These are phyloP conservation scores for Hippoglossus stenolepis DNA, from an alignment of 2,113 vertebrate genomes.

Conservation along the genomic window DNA sequence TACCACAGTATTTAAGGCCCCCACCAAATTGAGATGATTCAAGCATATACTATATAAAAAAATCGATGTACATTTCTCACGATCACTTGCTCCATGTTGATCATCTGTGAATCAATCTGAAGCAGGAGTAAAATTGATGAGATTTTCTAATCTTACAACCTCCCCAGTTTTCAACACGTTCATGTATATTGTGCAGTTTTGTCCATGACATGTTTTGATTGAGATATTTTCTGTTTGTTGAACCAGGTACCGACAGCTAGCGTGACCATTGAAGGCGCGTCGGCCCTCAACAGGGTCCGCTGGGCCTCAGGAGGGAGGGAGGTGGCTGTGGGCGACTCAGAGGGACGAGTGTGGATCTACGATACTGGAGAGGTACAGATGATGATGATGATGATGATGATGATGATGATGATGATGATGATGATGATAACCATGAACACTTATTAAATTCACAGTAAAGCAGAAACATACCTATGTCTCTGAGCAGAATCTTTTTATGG, in stretches of 20 bases:
- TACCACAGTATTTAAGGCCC: too few species aligned
- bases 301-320: slow-evolving; percentile 96
- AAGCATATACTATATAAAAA: too few species aligned
- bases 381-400: too few species aligned
- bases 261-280: slow-evolving; percentile 93
- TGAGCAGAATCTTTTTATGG: too few species aligned
- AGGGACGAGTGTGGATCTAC: slow-evolving; percentile 97
- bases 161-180: not conserved
- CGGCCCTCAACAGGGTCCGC: slow-evolving; percentile 94
- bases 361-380: slow-evolving; percentile 94
- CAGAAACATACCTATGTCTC: too few species aligned
- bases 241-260: slow-evolving; percentile 95
- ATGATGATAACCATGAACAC: not conserved
- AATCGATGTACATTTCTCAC: too few species aligned
- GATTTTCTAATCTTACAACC: too few species aligned
- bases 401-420: not conserved
- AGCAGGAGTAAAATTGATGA: too few species aligned
- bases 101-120: too few species aligned
- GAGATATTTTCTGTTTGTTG: slow-evolving; percentile 3
- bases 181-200: not conserved
- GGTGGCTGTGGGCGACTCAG: slow-evolving; percentile 96
- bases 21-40: too few species aligned
- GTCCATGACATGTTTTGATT: not conserved
- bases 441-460: not conserved
- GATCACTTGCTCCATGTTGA: too few species aligned